Percentiles rank a stretch among this genome's conserved stretches.
Conservation (phyloP, 2,797 vertebrate genomes). For the Rhinichthys osculus region DNA sequence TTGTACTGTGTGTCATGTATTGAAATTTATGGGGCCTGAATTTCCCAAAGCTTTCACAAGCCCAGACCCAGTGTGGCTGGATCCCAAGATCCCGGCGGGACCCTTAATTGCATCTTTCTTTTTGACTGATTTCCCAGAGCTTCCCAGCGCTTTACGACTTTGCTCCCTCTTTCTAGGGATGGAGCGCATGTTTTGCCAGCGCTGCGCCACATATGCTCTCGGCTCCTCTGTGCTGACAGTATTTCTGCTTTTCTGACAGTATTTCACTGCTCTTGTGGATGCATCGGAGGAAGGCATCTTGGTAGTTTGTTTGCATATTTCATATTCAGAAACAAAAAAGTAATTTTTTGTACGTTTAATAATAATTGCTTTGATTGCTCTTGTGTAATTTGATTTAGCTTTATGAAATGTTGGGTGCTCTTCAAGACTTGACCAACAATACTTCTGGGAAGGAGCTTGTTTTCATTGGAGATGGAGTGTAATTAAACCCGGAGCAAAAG, state of each 20-base stretch:
- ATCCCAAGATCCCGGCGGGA: conserved; percentile 46
- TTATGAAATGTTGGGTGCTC: background rate
- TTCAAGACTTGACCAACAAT: background rate
- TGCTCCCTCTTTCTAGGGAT: conserved; percentile 61
- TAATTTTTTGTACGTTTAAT: background rate
- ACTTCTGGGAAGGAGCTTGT: background rate
- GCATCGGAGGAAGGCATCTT: background rate
- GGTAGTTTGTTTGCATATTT: conserved; percentile 10
- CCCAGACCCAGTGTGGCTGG: conserved; percentile 42
- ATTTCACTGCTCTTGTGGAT: background rate
- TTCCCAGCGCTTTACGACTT: conserved; percentile 54
- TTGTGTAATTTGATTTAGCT: background rate
- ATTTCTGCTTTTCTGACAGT: background rate
- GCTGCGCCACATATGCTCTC: background rate
- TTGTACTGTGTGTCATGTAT: conserved; percentile 39
- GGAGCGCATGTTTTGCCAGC: conserved; percentile 38
- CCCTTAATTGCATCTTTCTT: conserved; percentile 53
- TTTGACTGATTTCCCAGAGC: conserved; percentile 60
- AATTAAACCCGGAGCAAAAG: background rate
- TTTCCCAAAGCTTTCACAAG: conserved; percentile 46
- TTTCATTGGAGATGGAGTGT: background rate
- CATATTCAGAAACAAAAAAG: background rate
- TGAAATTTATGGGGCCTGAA: conserved; percentile 38
- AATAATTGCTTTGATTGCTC: background rate
- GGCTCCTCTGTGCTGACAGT: background rate